These are phyloP conservation scores for Hybognathus amarus DNA, from an alignment of 2,797 vertebrate species.

Conservation along the genomic window DNA sequence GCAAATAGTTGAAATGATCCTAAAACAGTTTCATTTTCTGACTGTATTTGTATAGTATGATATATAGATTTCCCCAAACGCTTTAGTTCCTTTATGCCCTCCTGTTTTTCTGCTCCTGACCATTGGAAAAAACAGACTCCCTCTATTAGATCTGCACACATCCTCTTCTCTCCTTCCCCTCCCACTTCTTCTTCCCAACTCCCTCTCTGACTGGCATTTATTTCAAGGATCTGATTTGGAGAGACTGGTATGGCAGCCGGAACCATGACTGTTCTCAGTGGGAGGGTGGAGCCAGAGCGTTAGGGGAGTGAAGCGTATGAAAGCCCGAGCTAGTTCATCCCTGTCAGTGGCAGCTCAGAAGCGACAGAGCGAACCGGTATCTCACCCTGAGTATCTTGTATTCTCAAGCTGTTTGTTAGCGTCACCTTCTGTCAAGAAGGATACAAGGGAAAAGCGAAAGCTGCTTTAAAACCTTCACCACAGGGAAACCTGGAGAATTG, in stretches of 20 bases:
- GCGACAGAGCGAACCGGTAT: constrained; percentile 13
- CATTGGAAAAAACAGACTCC: not conserved
- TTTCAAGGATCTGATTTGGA: constrained; percentile 73
- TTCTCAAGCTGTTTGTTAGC: not conserved
- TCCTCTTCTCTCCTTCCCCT: constrained; percentile 1
- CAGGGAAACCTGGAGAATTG: constrained; percentile 43
- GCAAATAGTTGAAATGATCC: not conserved
- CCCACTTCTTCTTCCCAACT: constrained; percentile 33
- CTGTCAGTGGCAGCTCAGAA: constrained; percentile 63
- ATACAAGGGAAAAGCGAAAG: constrained; percentile 2
- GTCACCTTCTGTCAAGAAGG: constrained; percentile 3
- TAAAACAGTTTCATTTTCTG: not conserved
- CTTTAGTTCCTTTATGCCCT: not conserved
- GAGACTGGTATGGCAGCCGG: constrained; percentile 66
- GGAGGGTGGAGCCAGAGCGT: constrained; percentile 56
- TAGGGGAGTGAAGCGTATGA: constrained; percentile 70
- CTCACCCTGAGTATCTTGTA: not conserved
- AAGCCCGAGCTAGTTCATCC: constrained; percentile 64
- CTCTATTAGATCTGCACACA: constrained; percentile 1
- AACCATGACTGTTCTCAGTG: constrained; percentile 62
- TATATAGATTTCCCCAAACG: not conserved
- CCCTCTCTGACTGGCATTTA: constrained; percentile 65
- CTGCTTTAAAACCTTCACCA: constrained; percentile 45
- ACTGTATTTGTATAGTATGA: not conserved
- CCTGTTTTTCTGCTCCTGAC: not conserved